Base-by-base conservation (phyloP, 2,888 invertebrate genomes). In the Lagria hirta region DNA sequence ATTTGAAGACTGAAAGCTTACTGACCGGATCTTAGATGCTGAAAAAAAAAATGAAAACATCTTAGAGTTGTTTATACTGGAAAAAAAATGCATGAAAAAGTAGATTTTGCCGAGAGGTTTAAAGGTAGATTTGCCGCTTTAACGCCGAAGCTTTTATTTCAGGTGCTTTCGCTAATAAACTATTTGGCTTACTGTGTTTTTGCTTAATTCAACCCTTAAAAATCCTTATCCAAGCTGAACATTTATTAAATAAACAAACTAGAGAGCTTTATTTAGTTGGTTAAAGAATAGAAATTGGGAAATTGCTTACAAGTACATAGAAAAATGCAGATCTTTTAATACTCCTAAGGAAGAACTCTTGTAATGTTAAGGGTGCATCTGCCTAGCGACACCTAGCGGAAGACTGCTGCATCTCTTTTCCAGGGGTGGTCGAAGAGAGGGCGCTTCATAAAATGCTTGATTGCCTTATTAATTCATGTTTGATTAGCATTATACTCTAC, bases 41-140 rank as follows among this genome's bases (percentile, higher is more conserved):
- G 32, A 26, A n/a, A n/a, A n/a, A n/a, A n/a, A n/a, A n/a, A n/a
- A n/a, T n/a, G n/a, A n/a, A n/a, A n/a, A 11, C 24, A 43, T 57
- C 57, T 58, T 52, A 59, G 57, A 55, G 42, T 20, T n/a, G n/a
- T n/a, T 26, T 18, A 1, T 2, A 32, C 53, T 57, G 51, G 45
- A 47, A 55, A 55, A 52, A 56, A 45, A 36, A 15, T 15, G 8
- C 7, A 27, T 21, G 30, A 28, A 40, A 20, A 58, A 55, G 24
- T 2, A 20, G 10, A 24, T 14, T 29, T 29, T 15, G 13, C 10
- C 26, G 11, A 7, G 26, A 3, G 8, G 24, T 4, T 2, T 8
- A 26, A n/a, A n/a, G 2, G 12, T 2, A 26, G 12, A 18, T 5
- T 18, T 18, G n/a, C 18, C 3, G 3, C 26, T 3, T 8, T 7